Evolutionary conservation across 2,113 vertebrate genomes (phyloP).

Genomic region (Paraplagusia blochii): DNA sequence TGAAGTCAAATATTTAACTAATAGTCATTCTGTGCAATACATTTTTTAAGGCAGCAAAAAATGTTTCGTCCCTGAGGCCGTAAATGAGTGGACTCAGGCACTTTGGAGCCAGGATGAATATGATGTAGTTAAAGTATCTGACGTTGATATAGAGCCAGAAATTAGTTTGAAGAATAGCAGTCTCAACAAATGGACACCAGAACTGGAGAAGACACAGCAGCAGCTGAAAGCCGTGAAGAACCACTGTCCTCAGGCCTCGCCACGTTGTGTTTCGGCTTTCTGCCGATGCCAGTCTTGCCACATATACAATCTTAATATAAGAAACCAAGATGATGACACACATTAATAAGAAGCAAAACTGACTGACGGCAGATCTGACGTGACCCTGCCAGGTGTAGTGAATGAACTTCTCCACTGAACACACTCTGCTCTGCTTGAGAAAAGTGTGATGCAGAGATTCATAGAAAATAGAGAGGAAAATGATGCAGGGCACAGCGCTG

Average conservation of each 20-base stretch:
- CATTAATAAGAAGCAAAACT: not conserved
- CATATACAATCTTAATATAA: not conserved
- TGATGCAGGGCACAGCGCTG: not conserved
- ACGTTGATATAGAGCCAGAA: not conserved
- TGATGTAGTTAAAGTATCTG: constrained; percentile 37
- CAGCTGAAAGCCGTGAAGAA: constrained; percentile 54
- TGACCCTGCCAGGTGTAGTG: not conserved
- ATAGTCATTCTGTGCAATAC: not conserved
- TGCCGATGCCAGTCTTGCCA: constrained; percentile 1
- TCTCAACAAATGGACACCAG: too few species aligned
- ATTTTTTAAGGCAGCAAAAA: constrained; percentile 33
- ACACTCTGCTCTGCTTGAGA: not conserved
- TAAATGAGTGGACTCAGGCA: too few species aligned
- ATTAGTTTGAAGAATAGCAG: constrained; percentile 21
- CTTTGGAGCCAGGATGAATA: too few species aligned
- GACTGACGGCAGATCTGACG: too few species aligned
- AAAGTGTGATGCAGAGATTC: not conserved
- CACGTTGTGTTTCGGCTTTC: constrained; percentile 27
- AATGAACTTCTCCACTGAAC: not conserved
- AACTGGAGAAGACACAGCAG: too few species aligned
- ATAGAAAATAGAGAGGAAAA: not conserved
- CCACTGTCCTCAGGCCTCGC: constrained; percentile 49
- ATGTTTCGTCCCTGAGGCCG: constrained; percentile 43
- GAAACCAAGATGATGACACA: not conserved
- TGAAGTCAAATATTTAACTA: too few species aligned